A percentile compares a stretch with the other conserved stretches of the same genome.
Conservation (phyloP, 2,888 invertebrate species). For the Coleophora flavipennella region DNA sequence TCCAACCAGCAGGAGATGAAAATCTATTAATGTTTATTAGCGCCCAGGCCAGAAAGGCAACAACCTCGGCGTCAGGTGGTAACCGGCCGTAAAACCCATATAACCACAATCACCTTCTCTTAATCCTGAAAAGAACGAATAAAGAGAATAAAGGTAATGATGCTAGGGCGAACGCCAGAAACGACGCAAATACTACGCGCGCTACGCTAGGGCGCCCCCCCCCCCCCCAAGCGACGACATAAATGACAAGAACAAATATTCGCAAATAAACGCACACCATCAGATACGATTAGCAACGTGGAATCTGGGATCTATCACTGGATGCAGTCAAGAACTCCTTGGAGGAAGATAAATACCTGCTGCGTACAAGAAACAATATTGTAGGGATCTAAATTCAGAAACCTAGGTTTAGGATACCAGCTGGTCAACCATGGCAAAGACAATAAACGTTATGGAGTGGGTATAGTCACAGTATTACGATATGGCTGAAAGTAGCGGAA, state of each 20-base stretch:
- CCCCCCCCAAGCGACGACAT: slow-evolving; percentile 1
- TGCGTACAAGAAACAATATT: slow-evolving; percentile 16
- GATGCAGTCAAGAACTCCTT: slow-evolving; percentile 11
- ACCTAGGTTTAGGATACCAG: slow-evolving; percentile 11
- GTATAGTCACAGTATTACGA: too few relatives aligned
- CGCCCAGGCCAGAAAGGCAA: too few relatives aligned
- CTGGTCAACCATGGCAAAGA: slow-evolving; percentile 4
- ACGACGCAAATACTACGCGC: not conserved
- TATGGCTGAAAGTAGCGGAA: too few relatives aligned
- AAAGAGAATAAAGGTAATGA: not conserved
- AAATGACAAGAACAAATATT: not conserved
- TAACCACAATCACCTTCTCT: not conserved
- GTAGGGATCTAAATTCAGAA: slow-evolving; percentile 14
- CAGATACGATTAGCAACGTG: slow-evolving; percentile 11
- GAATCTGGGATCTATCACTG: slow-evolving; percentile 17
- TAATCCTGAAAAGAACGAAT: slow-evolving; percentile 1
- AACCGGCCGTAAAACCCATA: not conserved
- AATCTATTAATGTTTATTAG: too few relatives aligned
- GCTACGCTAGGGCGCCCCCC: slow-evolving; percentile 2
- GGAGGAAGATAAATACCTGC: slow-evolving; percentile 8
- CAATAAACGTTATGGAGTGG: not conserved
- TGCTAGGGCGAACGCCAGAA: not conserved
- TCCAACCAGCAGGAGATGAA: too few relatives aligned
- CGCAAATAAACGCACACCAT: not conserved
- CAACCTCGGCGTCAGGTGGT: too few relatives aligned